phyloP scores from a whole-genome alignment of 2,113 vertebrate genomes.

The Sitta europaea region DNA sequence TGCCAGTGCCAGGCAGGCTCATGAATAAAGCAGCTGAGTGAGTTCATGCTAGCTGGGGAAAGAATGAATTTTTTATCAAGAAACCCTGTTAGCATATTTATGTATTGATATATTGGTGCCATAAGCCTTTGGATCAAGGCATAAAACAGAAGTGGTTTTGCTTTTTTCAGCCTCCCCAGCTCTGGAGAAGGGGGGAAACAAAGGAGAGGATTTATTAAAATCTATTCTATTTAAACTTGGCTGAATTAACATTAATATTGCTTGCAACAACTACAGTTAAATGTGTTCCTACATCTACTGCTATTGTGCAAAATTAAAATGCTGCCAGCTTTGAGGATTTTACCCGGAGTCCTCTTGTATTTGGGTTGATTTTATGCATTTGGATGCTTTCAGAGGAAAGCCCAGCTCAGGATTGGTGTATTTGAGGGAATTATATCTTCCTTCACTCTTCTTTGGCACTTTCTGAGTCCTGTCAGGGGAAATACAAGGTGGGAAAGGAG shows the following conservation, averaged over 20 bases:
- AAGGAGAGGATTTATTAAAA: neutral
- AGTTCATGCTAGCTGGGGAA: neutral
- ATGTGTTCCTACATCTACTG: neutral
- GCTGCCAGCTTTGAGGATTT: neutral
- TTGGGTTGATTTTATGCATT: neutral
- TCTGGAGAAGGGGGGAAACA: neutral
- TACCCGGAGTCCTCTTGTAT: neutral
- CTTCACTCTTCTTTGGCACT: neutral
- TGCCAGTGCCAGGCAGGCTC: neutral
- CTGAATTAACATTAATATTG: neutral
- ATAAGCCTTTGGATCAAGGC: neutral
- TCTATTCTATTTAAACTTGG: neutral
- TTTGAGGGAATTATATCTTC: neutral
- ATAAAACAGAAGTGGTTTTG: neutral
- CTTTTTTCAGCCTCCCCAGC: neutral
- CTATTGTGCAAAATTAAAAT: neutral
- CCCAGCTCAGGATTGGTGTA: neutral
- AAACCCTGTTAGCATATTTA: constrained; percentile 32
- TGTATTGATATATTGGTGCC: constrained; percentile 29
- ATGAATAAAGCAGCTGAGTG: constrained; percentile 36
- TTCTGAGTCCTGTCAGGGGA: neutral
- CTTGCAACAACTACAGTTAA: neutral
- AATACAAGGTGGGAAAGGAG: neutral
- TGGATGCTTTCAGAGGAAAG: neutral
- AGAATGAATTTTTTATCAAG: constrained; percentile 59